Evolutionary conservation across 2,888 invertebrate species (phyloP).

Genomic region (Caradrina clavipalpis): DNA sequence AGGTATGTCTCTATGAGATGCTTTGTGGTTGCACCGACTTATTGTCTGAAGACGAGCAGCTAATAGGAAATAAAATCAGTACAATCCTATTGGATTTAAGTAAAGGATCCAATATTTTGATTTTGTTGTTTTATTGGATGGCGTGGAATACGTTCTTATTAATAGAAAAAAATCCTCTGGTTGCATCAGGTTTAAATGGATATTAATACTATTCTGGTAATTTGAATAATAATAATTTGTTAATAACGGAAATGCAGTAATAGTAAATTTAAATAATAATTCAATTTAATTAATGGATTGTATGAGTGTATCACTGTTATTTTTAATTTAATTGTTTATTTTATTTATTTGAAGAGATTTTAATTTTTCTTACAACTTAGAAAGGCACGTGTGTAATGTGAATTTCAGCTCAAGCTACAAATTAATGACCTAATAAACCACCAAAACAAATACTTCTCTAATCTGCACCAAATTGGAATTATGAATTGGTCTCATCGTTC

Average conservation of each 20-base stretch:
- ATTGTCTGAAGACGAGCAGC: slow-evolving; percentile 27
- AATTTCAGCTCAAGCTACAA: background rate
- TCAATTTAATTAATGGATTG: no score
- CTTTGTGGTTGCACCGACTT: background rate
- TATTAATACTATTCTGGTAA: no score
- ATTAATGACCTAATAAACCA: background rate
- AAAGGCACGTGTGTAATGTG: no score
- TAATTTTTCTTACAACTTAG: no score
- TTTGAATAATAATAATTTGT: no score
- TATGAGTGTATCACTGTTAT: no score
- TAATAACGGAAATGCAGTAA: no score
- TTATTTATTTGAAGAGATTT: no score
- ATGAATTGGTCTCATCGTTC: background rate
- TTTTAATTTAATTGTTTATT: no score
- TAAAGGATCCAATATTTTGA: slow-evolving; percentile 35
- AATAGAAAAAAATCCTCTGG: no score
- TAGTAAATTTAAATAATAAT: no score
- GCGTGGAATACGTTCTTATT: slow-evolving; percentile 10
- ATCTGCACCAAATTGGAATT: background rate
- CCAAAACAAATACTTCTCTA: background rate
- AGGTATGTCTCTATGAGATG: background rate
- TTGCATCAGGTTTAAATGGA: no score
- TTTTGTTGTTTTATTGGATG: slow-evolving; percentile 11
- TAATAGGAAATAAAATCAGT: slow-evolving; percentile 16
- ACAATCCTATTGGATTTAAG: slow-evolving; percentile 14